Evolutionary conservation across 1,140 invertebrate genomes (phyloP).

Genomic region (Drosophila obscura): DNA sequence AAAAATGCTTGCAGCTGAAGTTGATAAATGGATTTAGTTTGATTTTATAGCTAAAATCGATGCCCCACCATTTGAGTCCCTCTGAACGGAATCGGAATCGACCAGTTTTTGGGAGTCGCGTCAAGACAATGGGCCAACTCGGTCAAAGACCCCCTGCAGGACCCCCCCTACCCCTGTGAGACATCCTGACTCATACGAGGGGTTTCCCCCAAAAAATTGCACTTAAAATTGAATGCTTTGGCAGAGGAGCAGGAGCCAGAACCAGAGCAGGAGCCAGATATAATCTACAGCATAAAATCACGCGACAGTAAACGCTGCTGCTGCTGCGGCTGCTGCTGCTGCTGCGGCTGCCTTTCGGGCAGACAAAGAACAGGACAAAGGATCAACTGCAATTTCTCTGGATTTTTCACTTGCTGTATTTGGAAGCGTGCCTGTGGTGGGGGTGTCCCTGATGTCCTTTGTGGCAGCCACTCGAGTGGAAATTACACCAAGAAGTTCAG

Average conservation of each 20-base stretch:
- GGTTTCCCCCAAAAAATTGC: slow-evolving; percentile 63
- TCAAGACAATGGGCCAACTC: slow-evolving; percentile 37
- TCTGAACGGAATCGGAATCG: background rate
- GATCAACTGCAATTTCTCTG: slow-evolving; percentile 47
- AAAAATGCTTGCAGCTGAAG: slow-evolving; percentile 75
- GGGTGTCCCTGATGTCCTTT: slow-evolving; percentile 2
- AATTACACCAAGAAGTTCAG: slow-evolving; percentile 61
- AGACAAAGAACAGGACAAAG: slow-evolving; percentile 68
- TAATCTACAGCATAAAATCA: slow-evolving; percentile 79
- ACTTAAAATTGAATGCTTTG: slow-evolving; percentile 73
- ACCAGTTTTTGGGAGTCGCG: background rate
- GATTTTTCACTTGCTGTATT: slow-evolving; percentile 11
- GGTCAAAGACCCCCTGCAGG: slow-evolving; percentile 41
- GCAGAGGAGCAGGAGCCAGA: slow-evolving; percentile 4
- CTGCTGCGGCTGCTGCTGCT: slow-evolving; percentile 10
- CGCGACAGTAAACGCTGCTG: slow-evolving; percentile 68
- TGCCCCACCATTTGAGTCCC: slow-evolving; percentile 39
- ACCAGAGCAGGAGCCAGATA: slow-evolving; percentile 37
- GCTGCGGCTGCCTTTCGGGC: slow-evolving; percentile 20
- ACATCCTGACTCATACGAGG: slow-evolving; percentile 40
- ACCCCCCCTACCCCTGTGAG: background rate
- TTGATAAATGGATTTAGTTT: slow-evolving; percentile 80
- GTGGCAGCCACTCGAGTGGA: slow-evolving; percentile 56
- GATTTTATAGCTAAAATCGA: slow-evolving; percentile 75
- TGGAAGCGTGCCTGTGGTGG: background rate